These are phyloP conservation scores for Scolopax bukidnonensis DNA, from an alignment of 2,797 vertebrate species.

Conservation along the genomic window DNA sequence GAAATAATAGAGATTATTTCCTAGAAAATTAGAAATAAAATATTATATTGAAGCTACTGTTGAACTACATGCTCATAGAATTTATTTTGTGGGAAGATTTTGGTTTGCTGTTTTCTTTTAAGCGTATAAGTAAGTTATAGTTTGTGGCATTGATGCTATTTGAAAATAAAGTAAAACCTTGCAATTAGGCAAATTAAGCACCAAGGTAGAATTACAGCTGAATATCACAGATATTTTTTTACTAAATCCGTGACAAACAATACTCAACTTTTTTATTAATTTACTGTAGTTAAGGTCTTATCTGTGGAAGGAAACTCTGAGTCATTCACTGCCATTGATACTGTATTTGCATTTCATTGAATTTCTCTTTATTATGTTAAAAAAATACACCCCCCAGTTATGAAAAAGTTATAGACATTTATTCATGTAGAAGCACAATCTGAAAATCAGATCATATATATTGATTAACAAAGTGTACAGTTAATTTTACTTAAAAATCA, in stretches of 20 bases:
- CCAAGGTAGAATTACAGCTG: not conserved
- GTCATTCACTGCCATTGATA: not conserved
- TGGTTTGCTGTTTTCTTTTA: not conserved
- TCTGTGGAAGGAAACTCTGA: not conserved
- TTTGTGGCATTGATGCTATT: not conserved
- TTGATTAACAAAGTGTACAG: not conserved
- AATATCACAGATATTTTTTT: not conserved
- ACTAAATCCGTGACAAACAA: not conserved
- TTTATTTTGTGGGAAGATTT: not conserved
- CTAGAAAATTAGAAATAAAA: not conserved
- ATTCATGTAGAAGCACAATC: not conserved
- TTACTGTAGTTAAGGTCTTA: not conserved
- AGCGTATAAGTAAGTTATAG: not conserved
- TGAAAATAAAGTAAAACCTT: slow-evolving; percentile 33
- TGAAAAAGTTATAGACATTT: not conserved
- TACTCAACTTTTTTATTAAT: not conserved
- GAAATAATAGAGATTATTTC: not conserved
- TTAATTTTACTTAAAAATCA: not conserved
- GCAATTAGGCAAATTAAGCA: not conserved
- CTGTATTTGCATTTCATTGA: not conserved
- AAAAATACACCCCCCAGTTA: not conserved
- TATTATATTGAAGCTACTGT: not conserved
- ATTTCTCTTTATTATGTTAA: not conserved
- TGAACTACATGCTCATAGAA: not conserved
- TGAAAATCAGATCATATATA: not conserved